Evolutionary conservation across 2,113 vertebrate genomes (phyloP).

Genomic region (Atrichornis clamosus): DNA sequence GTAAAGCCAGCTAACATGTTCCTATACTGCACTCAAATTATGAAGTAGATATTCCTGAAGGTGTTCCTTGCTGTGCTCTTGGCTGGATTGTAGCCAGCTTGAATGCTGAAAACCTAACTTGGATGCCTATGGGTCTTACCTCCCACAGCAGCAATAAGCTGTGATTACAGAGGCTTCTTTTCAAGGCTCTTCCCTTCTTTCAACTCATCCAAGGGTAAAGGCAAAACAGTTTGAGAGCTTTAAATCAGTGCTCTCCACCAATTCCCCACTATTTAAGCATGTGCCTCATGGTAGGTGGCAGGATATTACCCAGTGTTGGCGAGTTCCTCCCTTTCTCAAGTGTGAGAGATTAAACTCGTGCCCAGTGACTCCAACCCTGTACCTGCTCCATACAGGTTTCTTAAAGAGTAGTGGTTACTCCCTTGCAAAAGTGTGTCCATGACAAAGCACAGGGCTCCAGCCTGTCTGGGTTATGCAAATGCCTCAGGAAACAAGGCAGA

Average conservation of each 20-base stretch:
- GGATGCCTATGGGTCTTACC: background rate
- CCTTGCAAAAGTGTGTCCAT: background rate
- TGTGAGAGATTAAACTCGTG: background rate
- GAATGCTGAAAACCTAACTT: background rate
- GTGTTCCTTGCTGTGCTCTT: background rate
- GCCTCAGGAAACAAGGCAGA: background rate
- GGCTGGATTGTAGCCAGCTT: background rate
- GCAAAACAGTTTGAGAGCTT: background rate
- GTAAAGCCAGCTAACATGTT: background rate
- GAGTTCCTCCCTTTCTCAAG: background rate
- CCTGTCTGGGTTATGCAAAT: background rate
- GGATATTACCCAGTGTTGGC: background rate
- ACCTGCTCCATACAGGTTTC: background rate
- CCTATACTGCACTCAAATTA: background rate
- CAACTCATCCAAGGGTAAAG: background rate
- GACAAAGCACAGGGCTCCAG: background rate
- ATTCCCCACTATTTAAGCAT: background rate
- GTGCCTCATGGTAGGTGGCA: background rate
- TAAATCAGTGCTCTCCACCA: background rate
- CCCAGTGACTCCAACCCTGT: background rate
- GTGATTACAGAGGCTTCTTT: background rate
- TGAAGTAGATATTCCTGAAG: background rate
- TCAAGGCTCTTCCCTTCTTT: background rate
- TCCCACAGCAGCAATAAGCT: background rate
- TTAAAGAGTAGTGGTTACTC: background rate